Evolutionary conservation across 2,888 invertebrate genomes (phyloP), one percentile per base, ranked within the genome.

Genomic region (Cephonodes hylas): DNA sequence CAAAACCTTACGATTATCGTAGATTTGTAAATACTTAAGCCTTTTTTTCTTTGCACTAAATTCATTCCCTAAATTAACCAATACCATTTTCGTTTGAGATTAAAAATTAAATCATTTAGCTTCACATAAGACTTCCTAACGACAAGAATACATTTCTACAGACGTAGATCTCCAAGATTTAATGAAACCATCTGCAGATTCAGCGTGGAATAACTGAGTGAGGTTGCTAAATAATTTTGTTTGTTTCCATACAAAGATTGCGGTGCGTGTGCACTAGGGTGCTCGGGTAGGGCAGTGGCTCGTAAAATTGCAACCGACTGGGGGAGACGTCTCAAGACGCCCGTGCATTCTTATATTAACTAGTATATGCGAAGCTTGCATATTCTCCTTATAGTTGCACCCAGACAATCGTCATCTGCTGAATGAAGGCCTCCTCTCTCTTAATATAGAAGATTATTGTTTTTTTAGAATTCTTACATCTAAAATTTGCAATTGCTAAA

Each of bases 291-390:
- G 89, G 89, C 84, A 83, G 78, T 76, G 75, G 79, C 76, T 91
- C 91, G 88, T 92, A 90, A 92, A 92, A 87, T 89, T 91, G 91
- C 91, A 91, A 79, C 81, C n/a, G n/a, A 84, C 85, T 83, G 80
- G 83, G 87, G 90, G 89, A 81, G 81, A 82, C 85, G 86, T 88
- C 91, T 91, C 86, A 88, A 91, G 91, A 89, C 89, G 86, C 72
- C 78, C 80, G 83, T 91, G 91, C 90, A 91, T 91, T 91, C 89
- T 88, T 88, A 85, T 80, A 38, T 75, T 67, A 27, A 46, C 60
- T 63, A 85, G 88, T 76, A 83, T 68, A 84, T 31, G 57, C 7
- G 8, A 53, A 64, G 62, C 62, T 15, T 38, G 23, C 62, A 79
- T 75, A 84, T 65, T 34, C 64, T 61, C 6, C 22, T 18, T 10